These are phyloP conservation scores for Aphaenogaster floridana DNA, from an alignment of 1,140 invertebrate species.

Conservation along the genomic window DNA sequence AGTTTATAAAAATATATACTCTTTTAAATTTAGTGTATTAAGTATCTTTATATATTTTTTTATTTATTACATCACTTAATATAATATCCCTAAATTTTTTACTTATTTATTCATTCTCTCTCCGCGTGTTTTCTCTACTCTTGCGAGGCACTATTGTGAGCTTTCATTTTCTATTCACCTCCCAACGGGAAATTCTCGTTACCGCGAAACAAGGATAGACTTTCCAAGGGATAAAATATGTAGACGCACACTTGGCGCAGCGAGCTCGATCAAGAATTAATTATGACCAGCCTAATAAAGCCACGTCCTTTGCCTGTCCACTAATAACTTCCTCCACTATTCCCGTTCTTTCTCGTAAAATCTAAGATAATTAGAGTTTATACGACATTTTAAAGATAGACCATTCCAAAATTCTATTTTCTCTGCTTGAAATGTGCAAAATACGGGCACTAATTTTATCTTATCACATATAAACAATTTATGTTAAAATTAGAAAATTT, in stretches of 20 bases:
- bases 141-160: neutral
- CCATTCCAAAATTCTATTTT: neutral
- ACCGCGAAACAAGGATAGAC: conserved; percentile 70
- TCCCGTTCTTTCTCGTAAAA: conserved; percentile 10
- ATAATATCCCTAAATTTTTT: neutral
- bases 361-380: conserved; percentile 29
- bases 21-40: neutral
- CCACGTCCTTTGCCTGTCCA: conserved; percentile 58
- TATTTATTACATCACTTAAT: neutral
- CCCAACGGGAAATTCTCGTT: conserved; percentile 52
- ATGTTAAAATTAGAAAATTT: neutral
- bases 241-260: conserved; percentile 47
- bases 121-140: neutral
- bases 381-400: conserved; percentile 1
- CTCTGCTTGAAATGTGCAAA: neutral
- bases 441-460: neutral
- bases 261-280: conserved; percentile 66
- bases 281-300: conserved; percentile 51
- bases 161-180: conserved; percentile 35
- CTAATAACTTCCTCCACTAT: conserved; percentile 19
- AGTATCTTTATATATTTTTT: neutral
- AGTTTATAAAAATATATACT: conserved; percentile 18
- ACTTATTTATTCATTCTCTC: neutral
- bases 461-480: neutral
- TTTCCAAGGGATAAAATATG: conserved; percentile 69